Evolutionary conservation across 2,113 vertebrate genomes (phyloP).

Genomic region (Martes martes): DNA sequence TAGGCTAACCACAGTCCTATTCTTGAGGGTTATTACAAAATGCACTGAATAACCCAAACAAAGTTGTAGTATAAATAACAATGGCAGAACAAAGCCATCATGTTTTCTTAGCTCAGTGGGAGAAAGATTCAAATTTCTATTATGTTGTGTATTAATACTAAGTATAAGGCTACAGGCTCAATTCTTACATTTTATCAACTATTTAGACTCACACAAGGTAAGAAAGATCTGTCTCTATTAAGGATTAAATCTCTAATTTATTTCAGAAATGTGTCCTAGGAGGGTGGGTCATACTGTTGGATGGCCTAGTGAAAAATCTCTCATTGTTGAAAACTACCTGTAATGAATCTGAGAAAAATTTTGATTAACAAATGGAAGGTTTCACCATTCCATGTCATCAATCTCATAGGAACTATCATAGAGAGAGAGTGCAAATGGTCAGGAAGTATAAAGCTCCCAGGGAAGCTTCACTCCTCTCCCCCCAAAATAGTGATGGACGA

Average conservation of each 20-base stretch:
- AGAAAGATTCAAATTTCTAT: not conserved
- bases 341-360: not conserved
- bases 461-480: not conserved
- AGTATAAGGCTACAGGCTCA: not conserved
- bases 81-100: not conserved
- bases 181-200: not conserved
- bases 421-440: not conserved
- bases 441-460: not conserved
- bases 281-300: not conserved
- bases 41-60: not conserved
- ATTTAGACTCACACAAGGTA: not conserved
- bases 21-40: not conserved
- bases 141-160: not conserved
- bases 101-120: not conserved
- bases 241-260: not conserved
- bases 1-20: not conserved
- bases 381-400: not conserved
- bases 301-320: not conserved
- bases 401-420: not conserved
- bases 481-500: not conserved
- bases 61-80: not conserved
- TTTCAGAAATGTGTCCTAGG: not conserved
- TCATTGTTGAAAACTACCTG: not conserved
- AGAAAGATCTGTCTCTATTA: not conserved
- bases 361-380: not conserved